These are phyloP conservation scores for Battus philenor DNA, from an alignment of 1,140 invertebrate genomes.

Conservation along the genomic window DNA sequence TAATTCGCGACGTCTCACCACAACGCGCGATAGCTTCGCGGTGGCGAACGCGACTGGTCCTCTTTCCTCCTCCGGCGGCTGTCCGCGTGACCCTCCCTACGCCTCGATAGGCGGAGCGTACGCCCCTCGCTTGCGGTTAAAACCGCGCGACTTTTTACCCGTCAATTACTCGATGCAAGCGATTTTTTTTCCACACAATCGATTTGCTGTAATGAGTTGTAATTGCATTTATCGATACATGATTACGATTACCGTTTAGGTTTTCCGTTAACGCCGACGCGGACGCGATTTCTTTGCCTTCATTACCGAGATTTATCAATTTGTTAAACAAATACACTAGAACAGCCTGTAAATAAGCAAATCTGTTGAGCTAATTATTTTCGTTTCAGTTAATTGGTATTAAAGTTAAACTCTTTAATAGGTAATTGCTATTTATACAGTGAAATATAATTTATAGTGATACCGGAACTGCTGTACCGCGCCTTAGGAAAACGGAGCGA, in stretches of 20 bases:
- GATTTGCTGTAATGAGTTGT: conserved; percentile 55
- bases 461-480: too few relatives aligned
- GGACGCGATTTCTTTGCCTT: conserved; percentile 14
- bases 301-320: too few relatives aligned
- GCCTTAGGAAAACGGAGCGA: too few relatives aligned
- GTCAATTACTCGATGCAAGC: conserved; percentile 40
- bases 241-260: conserved; percentile 23
- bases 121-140: conserved; percentile 38
- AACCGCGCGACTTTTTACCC: conserved; percentile 38
- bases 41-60: conserved; percentile 57
- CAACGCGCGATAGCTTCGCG: conserved; percentile 54
- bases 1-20: conserved; percentile 32
- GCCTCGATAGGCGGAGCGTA: conserved; percentile 50
- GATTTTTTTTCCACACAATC: conserved; percentile 52
- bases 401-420: too few relatives aligned
- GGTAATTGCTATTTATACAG: too few relatives aligned
- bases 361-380: too few relatives aligned
- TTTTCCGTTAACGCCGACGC: conserved; percentile 20
- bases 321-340: too few relatives aligned
- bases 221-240: conserved; percentile 60
- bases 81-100: conserved; percentile 51
- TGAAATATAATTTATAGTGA: too few relatives aligned
- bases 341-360: too few relatives aligned
- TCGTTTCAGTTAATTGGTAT: too few relatives aligned
- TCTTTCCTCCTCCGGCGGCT: conserved; percentile 44